A percentile compares a stretch with the other conserved stretches of the same genome.
These are phyloP conservation scores for Ctena decussata DNA, from an alignment of 2,888 invertebrate genomes.

Conservation along the genomic window DNA sequence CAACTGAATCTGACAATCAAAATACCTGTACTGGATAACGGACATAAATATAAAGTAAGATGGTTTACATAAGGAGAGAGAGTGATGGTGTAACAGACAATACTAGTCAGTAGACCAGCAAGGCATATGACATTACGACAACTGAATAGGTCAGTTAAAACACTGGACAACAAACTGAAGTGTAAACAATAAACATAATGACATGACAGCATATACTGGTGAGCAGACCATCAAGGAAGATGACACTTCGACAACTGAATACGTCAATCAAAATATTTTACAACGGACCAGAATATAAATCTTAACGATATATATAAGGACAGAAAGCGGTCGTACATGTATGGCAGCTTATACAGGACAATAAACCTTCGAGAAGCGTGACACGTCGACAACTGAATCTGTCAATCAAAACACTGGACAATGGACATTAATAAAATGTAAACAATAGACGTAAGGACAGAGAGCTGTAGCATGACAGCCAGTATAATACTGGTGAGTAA, in stretches of 20 bases:
- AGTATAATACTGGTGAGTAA: slow-evolving; percentile 65
- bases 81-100: slow-evolving; percentile 64
- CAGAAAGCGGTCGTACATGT: no score
- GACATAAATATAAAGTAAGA: no score
- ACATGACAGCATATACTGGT: no score
- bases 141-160: slow-evolving; percentile 65
- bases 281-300: no score
- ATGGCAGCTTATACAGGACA: no score
- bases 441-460: slow-evolving; percentile 62
- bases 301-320: slow-evolving; percentile 61
- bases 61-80: slow-evolving; percentile 69
- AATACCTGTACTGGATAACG: slow-evolving; percentile 66
- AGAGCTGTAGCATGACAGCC: slow-evolving; percentile 68
- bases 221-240: no score
- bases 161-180: slow-evolving; percentile 71
- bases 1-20: slow-evolving; percentile 68
- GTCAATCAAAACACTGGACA: no score
- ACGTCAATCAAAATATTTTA: no score
- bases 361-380: no score
- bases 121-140: slow-evolving; percentile 70
- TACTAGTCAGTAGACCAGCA: slow-evolving; percentile 66
- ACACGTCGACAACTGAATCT: no score
- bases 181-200: no score
- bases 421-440: slow-evolving; percentile 68
- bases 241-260: no score